Evolutionary conservation across 2,888 invertebrate genomes (phyloP).

Genomic region (Tolmerus cingulatus): DNA sequence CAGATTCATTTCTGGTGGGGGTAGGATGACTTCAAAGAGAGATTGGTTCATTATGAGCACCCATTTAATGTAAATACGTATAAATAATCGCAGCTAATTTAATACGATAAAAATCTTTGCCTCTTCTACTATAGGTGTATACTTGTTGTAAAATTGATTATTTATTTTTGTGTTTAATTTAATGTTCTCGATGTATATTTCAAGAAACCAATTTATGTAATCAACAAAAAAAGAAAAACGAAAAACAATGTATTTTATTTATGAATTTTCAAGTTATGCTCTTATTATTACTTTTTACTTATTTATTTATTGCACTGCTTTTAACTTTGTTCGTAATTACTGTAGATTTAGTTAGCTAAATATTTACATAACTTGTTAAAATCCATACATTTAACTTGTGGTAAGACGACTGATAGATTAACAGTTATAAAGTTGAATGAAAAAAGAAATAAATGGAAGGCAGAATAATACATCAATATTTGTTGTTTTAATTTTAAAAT

Average conservation of each 20-base stretch:
- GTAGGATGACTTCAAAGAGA: not conserved
- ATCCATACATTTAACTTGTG: slow-evolving; percentile 12
- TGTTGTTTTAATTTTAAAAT: not conserved
- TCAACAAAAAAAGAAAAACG: not conserved
- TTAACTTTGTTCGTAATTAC: slow-evolving; percentile 3
- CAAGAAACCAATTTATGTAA: not conserved
- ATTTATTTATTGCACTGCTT: slow-evolving; percentile 3
- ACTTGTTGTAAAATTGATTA: slow-evolving; percentile 37
- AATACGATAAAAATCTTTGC: not conserved
- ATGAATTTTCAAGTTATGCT: not conserved
- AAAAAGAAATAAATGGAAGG: not conserved
- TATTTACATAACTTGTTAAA: slow-evolving; percentile 11
- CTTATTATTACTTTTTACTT: slow-evolving; percentile 15
- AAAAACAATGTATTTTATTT: slow-evolving; percentile 7
- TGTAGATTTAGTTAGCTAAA: slow-evolving; percentile 19
- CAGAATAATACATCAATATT: not conserved
- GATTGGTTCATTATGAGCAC: not conserved
- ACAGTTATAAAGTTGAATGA: not conserved
- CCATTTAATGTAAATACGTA: slow-evolving; percentile 6
- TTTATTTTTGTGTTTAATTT: slow-evolving; percentile 33
- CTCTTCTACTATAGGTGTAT: not conserved
- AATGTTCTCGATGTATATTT: slow-evolving; percentile 27
- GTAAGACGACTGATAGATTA: slow-evolving; percentile 42
- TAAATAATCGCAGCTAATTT: slow-evolving; percentile 10
- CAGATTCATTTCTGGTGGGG: slow-evolving; percentile 18